Conservation (phyloP, 2,797 vertebrate genomes). For the Hafferia zeledoni region DNA sequence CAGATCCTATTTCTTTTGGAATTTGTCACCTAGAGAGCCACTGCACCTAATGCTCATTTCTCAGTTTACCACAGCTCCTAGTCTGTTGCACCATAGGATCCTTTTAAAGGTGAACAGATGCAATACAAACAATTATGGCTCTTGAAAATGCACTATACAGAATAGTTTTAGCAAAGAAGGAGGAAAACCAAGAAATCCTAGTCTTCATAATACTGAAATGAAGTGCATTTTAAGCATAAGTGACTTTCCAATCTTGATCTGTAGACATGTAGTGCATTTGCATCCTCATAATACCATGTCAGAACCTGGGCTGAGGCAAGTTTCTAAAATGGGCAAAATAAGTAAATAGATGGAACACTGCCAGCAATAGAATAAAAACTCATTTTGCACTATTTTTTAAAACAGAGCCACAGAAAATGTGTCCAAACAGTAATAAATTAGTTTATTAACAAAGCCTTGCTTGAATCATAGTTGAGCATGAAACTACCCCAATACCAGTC, state of each 20-base stretch:
- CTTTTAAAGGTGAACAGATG: background rate
- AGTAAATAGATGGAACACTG: background rate
- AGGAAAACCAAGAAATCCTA: background rate
- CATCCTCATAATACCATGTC: background rate
- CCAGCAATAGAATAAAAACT: background rate
- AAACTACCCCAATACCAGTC: background rate
- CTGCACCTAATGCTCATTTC: fast-evolving
- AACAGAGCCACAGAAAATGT: background rate
- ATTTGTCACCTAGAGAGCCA: background rate
- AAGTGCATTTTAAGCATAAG: background rate
- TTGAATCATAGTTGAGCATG: background rate
- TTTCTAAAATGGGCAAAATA: background rate
- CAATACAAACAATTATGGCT: background rate
- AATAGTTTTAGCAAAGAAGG: background rate
- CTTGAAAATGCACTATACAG: background rate
- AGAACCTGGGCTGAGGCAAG: background rate
- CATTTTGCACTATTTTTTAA: background rate
- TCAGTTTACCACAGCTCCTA: background rate
- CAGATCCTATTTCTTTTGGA: background rate
- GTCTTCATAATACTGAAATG: background rate
- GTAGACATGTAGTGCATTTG: background rate
- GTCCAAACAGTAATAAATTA: background rate
- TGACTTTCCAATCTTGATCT: background rate
- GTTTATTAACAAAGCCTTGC: background rate
- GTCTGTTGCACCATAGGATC: background rate